A percentile compares a stretch with the other conserved stretches of the same genome.
Evolutionary conservation across 2,797 vertebrate genomes (phyloP).

Genomic region (Enteromius paludinosus): DNA sequence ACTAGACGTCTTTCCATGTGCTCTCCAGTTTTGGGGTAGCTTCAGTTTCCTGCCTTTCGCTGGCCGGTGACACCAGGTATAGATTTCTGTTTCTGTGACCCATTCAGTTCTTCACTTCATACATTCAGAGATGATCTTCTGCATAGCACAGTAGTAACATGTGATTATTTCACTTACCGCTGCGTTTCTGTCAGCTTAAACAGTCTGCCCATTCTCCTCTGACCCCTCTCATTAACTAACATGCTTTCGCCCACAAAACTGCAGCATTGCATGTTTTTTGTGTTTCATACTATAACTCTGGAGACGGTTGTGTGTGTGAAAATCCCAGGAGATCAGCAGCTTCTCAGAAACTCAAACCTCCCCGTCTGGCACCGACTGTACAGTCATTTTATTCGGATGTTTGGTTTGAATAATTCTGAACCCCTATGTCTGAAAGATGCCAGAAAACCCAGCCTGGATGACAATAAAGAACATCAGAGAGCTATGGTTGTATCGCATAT

Average conservation of each 20-base stretch:
- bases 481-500: not conserved
- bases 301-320: constrained; percentile 9
- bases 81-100: not conserved
- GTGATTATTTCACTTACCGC: constrained; percentile 32
- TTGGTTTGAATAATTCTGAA: constrained; percentile 6
- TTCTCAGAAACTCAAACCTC: constrained; percentile 26
- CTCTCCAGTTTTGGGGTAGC: not conserved
- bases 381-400: constrained; percentile 13
- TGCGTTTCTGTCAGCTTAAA: constrained; percentile 12
- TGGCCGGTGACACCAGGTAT: not conserved
- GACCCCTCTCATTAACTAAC: constrained; percentile 36
- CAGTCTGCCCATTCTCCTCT: constrained; percentile 34
- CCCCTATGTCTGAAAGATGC: not conserved
- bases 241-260: constrained; percentile 3
- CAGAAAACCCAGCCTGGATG: not conserved
- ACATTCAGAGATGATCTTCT: constrained; percentile 15
- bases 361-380: not conserved
- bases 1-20: not conserved
- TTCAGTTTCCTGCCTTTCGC: not conserved
- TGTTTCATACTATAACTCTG: constrained; percentile 25
- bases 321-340: constrained; percentile 31
- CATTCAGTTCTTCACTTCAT: not conserved
- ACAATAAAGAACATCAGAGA: not conserved
- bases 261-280: constrained; percentile 15
- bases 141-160: not conserved